phyloP scores from a whole-genome alignment of 2,797 vertebrate species.

The Tamandua tetradactyla region DNA sequence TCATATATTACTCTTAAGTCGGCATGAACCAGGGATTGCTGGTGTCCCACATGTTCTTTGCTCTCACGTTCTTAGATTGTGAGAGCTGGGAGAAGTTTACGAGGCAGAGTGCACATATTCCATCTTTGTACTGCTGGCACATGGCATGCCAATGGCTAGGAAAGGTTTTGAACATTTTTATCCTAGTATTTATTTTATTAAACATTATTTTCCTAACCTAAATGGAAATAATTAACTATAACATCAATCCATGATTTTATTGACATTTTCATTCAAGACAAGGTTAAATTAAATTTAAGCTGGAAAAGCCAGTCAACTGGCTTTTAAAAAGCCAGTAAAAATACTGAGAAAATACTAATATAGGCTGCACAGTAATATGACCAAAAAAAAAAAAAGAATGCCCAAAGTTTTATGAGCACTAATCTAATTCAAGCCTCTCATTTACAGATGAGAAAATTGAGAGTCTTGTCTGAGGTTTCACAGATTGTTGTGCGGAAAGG shows the following conservation, averaged over 20 bases:
- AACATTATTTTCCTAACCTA: not conserved
- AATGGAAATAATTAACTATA: slow-evolving; percentile 18
- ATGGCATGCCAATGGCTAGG: not conserved
- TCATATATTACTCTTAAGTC: not conserved
- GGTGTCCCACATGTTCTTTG: not conserved
- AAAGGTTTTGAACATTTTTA: not conserved
- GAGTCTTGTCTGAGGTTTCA: not conserved
- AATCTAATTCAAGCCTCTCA: not conserved
- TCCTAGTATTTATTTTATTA: not conserved
- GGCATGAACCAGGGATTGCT: not conserved
- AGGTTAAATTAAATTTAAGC: not conserved
- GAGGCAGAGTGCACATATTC: not conserved
- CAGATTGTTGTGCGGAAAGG: not conserved
- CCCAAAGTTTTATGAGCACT: not conserved
- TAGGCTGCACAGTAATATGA: not conserved
- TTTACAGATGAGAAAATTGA: slow-evolving; percentile 6
- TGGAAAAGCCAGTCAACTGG: not conserved
- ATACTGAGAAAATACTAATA: not conserved
- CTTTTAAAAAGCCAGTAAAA: too few relatives aligned
- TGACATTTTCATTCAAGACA: slow-evolving; percentile 40
- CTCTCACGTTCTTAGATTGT: not conserved
- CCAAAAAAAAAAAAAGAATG: not conserved
- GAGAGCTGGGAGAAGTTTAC: not conserved
- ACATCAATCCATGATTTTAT: not conserved
- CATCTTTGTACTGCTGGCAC: accelerated